Evolutionary conservation across 2,888 invertebrate genomes (phyloP).

Genomic region (Anaspis maculata): DNA sequence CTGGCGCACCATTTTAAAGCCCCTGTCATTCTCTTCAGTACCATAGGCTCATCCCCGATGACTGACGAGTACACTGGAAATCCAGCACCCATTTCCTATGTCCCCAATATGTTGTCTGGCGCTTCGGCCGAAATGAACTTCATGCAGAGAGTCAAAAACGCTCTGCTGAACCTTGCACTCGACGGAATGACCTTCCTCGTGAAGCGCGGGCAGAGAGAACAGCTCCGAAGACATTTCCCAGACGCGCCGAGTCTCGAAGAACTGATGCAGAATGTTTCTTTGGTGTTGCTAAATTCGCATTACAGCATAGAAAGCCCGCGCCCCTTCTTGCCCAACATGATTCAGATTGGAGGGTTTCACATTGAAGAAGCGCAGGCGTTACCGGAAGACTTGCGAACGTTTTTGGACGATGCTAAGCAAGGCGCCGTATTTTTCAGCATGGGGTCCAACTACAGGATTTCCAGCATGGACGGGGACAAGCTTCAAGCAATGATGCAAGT

Average conservation of each 20-base stretch:
- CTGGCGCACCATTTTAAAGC: slow-evolving; percentile 33
- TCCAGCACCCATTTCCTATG: slow-evolving; percentile 32
- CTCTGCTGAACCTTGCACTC: slow-evolving; percentile 8
- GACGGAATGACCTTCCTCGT: slow-evolving; percentile 6
- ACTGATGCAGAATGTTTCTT: slow-evolving; percentile 22
- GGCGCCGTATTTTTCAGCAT: slow-evolving; percentile 28
- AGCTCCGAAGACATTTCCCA: slow-evolving; percentile 23
- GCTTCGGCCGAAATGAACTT: slow-evolving; percentile 33
- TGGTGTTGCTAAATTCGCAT: slow-evolving; percentile 28
- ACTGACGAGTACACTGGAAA: slow-evolving; percentile 28
- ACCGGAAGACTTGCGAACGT: slow-evolving; percentile 17
- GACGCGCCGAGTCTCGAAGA: slow-evolving; percentile 23
- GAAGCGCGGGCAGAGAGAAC: slow-evolving; percentile 9
- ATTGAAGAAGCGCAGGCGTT: slow-evolving; percentile 20
- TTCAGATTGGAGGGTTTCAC: no score
- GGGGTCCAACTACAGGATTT: slow-evolving; percentile 23
- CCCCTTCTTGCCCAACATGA: slow-evolving; percentile 30
- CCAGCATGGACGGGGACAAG: slow-evolving; percentile 17
- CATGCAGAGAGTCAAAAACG: slow-evolving; percentile 29
- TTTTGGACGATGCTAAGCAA: slow-evolving; percentile 21
- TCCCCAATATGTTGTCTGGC: slow-evolving; percentile 25
- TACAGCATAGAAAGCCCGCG: slow-evolving; percentile 26
- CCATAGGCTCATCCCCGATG: slow-evolving; percentile 24
- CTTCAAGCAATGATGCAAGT: slow-evolving; percentile 33
- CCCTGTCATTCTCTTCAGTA: slow-evolving; percentile 30